Base-by-base conservation (phyloP, 2,888 invertebrate genomes). In the Dasypolia templi region DNA sequence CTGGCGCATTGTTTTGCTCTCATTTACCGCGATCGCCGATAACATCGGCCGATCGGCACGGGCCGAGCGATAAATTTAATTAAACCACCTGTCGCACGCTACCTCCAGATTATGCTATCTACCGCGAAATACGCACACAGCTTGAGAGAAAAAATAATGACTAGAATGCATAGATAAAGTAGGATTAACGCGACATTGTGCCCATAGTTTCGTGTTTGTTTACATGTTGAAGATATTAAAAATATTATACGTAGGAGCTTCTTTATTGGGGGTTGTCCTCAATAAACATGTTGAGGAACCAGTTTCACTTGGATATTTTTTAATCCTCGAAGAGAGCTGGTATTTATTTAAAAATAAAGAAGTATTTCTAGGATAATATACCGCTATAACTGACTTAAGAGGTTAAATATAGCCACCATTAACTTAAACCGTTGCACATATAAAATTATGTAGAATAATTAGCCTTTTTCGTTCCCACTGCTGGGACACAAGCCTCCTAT, bases 61-160 rank as follows among this genome's bases (percentile, higher is more conserved):
- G 84, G 83, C 84, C 77, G 53, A 79, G 81, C 90, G 92, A 92
- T 94, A 94, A 94, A 93, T 94, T 93, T 93, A 94, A 94, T 94
- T 93, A 94, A 92, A 91, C 91, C 89, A 91, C 92, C 90, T 91
- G 92, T 89, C 88, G 80, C 75, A 75, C 63, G 80, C 82, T 84
- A 84, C 86, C 79, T 84, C 86, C 82, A 85, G 93, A 93, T 92
- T 91, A 91, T 89, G 90, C 91, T 93, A 93, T 93, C 92, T 90
- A 74, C 84, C 72, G 89, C 89, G 83, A 91, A 91, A 91, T 91
- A 91, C 89, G 88, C 84, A 86, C 80, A 77, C 82, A 75, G 77
- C 81, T 73, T 64, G 63, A 65, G 75, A 59, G 74, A 83, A 86
- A 87, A 86, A 86, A 86, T 86, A 77, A 87, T 81, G 81, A 89